Percentiles rank a stretch among this genome's conserved stretches.
Evolutionary conservation across 2,888 invertebrate species (phyloP).

Genomic region (Eubasilissa splendida): DNA sequence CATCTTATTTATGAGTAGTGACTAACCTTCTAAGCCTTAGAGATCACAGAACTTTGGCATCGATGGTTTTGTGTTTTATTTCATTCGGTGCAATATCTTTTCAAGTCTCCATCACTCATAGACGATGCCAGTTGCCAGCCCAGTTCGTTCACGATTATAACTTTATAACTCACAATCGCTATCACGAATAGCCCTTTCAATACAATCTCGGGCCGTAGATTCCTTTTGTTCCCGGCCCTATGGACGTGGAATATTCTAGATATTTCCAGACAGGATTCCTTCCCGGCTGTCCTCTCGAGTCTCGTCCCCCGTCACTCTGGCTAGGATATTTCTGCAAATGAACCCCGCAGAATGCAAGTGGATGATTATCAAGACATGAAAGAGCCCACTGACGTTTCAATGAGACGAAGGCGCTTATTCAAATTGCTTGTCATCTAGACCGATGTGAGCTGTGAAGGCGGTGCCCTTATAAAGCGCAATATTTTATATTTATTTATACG

Average conservation of each 20-base stretch:
- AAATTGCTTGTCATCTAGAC: conserved; percentile 47
- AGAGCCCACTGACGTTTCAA: conserved; percentile 19
- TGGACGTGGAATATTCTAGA: background rate
- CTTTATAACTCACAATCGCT: no score
- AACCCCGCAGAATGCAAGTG: conserved; percentile 4
- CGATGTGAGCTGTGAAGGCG: background rate
- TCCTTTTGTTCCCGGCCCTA: background rate
- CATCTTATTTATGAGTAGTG: no score
- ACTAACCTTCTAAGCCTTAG: no score
- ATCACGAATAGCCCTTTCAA: no score
- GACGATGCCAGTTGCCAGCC: no score
- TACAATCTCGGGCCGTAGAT: no score
- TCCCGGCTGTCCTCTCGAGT: conserved; percentile 7
- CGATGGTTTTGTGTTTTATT: no score
- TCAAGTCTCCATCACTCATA: no score
- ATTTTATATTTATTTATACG: no score
- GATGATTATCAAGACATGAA: conserved; percentile 36
- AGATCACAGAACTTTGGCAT: no score
- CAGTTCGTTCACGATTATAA: no score
- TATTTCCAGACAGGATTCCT: conserved; percentile 5
- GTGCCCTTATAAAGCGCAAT: background rate
- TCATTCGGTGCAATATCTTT: no score
- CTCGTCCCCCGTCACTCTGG: conserved; percentile 15
- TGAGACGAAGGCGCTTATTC: conserved; percentile 37
- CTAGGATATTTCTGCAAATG: conserved; percentile 28